Evolutionary conservation across 2,888 invertebrate genomes (phyloP).

Genomic region (Odontomyia ornata): DNA sequence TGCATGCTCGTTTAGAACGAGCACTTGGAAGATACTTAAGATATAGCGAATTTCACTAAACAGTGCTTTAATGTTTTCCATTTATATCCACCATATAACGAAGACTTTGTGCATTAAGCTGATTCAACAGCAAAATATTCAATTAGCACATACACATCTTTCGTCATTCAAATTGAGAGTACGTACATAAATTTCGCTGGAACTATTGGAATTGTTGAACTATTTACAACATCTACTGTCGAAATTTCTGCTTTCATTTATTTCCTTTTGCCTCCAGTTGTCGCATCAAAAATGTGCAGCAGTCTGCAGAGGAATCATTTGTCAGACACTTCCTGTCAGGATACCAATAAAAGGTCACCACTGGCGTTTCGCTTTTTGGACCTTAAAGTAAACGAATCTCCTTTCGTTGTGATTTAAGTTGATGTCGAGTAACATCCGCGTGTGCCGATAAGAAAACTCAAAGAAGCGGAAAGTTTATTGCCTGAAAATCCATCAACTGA

Average conservation of each 20-base stretch:
- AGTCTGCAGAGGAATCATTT: neutral
- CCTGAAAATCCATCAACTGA: neutral
- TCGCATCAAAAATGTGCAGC: neutral
- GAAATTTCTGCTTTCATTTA: neutral
- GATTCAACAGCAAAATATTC: neutral
- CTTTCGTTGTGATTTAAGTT: too few species aligned
- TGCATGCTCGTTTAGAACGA: neutral
- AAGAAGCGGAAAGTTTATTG: neutral
- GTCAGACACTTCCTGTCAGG: neutral
- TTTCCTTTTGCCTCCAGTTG: neutral
- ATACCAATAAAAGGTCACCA: neutral
- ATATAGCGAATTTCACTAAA: conserved; percentile 1
- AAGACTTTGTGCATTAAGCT: conserved; percentile 20
- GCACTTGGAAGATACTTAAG: neutral
- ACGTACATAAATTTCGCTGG: neutral
- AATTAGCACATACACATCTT: too few species aligned
- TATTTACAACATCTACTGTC: neutral
- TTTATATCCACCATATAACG: conserved; percentile 36
- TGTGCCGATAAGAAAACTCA: too few species aligned
- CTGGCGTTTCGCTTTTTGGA: neutral
- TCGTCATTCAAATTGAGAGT: too few species aligned
- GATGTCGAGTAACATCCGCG: too few species aligned
- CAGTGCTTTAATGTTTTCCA: conserved; percentile 2
- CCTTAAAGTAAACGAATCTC: neutral
- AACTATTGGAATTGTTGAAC: conserved; percentile 16